Evolutionary conservation across 1,140 invertebrate species (phyloP).

Genomic region (Drosophila watanabei): DNA sequence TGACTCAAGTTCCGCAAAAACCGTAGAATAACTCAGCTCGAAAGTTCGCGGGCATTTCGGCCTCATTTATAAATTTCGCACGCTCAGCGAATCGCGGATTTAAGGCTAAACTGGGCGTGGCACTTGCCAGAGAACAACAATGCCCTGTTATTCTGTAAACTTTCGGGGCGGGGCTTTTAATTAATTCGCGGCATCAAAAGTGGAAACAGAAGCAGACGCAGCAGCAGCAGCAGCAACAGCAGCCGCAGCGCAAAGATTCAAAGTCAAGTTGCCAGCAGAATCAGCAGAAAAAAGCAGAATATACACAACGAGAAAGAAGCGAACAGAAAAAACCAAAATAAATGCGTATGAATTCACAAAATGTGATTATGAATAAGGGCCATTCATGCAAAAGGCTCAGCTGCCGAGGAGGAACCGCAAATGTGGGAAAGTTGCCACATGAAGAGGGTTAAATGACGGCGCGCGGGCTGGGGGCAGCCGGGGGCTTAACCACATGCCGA

Average conservation of each 20-base stretch:
- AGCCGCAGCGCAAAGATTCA: slow-evolving; percentile 52
- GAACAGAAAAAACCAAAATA: slow-evolving; percentile 18
- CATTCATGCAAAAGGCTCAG: slow-evolving; percentile 70
- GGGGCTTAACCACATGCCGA: slow-evolving; percentile 66
- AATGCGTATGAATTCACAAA: slow-evolving; percentile 56
- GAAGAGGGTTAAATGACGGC: slow-evolving; percentile 25
- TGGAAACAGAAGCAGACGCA: slow-evolving; percentile 31
- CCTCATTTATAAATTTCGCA: slow-evolving; percentile 48
- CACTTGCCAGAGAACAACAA: slow-evolving; percentile 43
- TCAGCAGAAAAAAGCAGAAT: slow-evolving; percentile 25
- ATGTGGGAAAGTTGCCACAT: slow-evolving; percentile 56
- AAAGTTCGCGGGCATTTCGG: slow-evolving; percentile 26
- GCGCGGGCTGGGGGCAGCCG: slow-evolving; percentile 6
- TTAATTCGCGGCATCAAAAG: slow-evolving; percentile 66
- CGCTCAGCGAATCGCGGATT: slow-evolving; percentile 43
- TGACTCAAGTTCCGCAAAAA: slow-evolving; percentile 25
- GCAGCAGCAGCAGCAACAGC: not conserved
- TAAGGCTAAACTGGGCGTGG: slow-evolving; percentile 47
- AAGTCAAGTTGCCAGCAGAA: slow-evolving; percentile 67
- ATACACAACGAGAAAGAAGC: slow-evolving; percentile 10
- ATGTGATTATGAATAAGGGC: slow-evolving; percentile 74
- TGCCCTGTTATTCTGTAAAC: slow-evolving; percentile 61
- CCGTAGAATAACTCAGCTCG: slow-evolving; percentile 33
- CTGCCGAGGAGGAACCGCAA: slow-evolving; percentile 49
- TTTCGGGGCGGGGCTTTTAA: slow-evolving; percentile 66